Evolutionary conservation across 2,113 vertebrate genomes (phyloP), one percentile per base, ranked within the genome.

Genomic region (Vicugna pacos): DNA sequence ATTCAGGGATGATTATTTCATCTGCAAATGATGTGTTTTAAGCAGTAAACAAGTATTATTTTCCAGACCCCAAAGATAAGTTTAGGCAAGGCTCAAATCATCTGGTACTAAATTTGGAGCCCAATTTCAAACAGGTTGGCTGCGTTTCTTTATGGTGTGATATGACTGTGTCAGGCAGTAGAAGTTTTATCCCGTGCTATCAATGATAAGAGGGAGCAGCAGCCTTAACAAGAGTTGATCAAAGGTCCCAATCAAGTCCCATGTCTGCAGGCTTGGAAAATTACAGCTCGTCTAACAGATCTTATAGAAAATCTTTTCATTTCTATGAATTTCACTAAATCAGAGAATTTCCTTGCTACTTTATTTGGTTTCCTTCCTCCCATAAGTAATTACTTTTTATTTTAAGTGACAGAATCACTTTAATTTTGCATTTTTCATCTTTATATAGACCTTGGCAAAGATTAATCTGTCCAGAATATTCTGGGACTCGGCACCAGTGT

Each of bases 381-480:
- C 86, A 90, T 72, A 30, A 42, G 48, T 96, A 98, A 98, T 98
- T 98, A 97, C 93, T 98, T 35, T 94, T 98, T 97, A 87, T 97
- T 97, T 96, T 95, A 98, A 98, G 92, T 97, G 95, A 98, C 83
- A 96, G 86, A 95, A 97, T 91, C 75, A 79, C 92, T 95, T 98
- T 97, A 96, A 98, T 98, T 98, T 97, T 97, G 20, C 58, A 87
- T 80, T 97, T 92, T 94, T 93, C 92, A 96, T 96, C 94, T 97
- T 96, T 96, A 95, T 96, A 62, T 97, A 96, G 94, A 93, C 56
- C 46, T 94, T 77, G 73, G 96, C 83, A 94, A 93, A 97, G 83
- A 97, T 97, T 86, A 97, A 93, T 93, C 76, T 93, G 62, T 96
- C 82, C 77, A 89, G 91, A 96, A 80, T 96, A 97, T 97, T 97